Conservation (phyloP, 2,113 vertebrate species). For the Dipodomys spectabilis region DNA sequence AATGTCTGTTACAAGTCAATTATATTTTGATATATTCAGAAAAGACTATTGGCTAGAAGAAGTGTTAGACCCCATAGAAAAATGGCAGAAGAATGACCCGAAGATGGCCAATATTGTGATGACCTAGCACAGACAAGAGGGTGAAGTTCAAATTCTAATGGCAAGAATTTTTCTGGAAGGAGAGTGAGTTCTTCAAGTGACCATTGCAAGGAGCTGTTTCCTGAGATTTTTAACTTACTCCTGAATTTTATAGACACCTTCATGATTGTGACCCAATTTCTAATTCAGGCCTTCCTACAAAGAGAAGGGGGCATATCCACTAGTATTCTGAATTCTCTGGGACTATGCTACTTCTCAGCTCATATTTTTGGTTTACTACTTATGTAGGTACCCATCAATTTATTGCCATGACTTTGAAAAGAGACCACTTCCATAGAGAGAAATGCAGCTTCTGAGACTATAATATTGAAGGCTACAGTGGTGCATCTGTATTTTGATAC, state of each 20-base stretch:
- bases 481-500: background rate
- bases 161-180: background rate
- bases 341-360: background rate
- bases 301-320: background rate
- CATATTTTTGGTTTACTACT: background rate
- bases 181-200: background rate
- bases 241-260: too few species aligned
- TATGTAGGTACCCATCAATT: background rate
- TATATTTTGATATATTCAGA: background rate
- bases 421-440: background rate
- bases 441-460: background rate
- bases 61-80: background rate
- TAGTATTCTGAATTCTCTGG: background rate
- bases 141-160: background rate
- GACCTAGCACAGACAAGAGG: fast-evolving
- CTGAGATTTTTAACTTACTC: background rate
- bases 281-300: too few species aligned
- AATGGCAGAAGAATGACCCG: too few species aligned
- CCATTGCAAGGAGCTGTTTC: background rate
- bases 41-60: background rate
- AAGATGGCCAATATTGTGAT: too few species aligned
- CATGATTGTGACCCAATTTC: background rate
- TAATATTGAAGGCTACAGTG: background rate
- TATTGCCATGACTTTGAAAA: background rate
- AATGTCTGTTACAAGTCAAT: background rate